These are phyloP conservation scores for Himantopus leucocephalus DNA, from an alignment of 2,113 vertebrate species.

Conservation along the genomic window DNA sequence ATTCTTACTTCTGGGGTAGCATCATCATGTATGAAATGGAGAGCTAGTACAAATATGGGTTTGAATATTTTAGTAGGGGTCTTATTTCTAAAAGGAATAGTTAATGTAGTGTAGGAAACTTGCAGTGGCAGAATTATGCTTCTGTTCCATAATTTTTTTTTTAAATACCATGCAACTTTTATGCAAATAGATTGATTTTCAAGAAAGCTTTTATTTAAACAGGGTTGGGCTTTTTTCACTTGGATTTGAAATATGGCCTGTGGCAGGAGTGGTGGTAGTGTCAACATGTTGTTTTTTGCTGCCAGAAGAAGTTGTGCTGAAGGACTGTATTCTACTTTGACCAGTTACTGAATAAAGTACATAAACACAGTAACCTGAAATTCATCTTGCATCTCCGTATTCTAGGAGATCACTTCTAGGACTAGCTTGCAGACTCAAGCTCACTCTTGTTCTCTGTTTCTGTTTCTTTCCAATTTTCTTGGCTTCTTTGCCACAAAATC, in stretches of 20 bases:
- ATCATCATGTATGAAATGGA: not conserved
- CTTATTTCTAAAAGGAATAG: not conserved
- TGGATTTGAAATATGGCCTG: not conserved
- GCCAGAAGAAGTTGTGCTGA: not conserved
- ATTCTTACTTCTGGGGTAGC: not conserved
- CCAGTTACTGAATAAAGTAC: not conserved
- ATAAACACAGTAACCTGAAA: not conserved
- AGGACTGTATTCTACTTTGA: not conserved
- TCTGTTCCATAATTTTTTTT: not conserved
- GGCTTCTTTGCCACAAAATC: not conserved
- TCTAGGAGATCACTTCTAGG: not conserved
- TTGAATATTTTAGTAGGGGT: not conserved
- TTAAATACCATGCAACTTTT: not conserved
- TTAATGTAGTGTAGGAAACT: not conserved
- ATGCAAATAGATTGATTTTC: not conserved
- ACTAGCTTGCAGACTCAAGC: not conserved
- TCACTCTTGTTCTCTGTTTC: not conserved
- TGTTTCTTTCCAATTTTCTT: not conserved
- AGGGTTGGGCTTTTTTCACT: not conserved
- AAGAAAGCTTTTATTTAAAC: not conserved
- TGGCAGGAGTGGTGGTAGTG: not conserved
- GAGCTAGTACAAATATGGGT: not conserved
- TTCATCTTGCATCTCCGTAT: not conserved
- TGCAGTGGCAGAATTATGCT: not conserved
- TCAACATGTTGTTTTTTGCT: not conserved